These are phyloP conservation scores for Meteorus colon DNA, from an alignment of 2,888 invertebrate genomes.

Conservation along the genomic window DNA sequence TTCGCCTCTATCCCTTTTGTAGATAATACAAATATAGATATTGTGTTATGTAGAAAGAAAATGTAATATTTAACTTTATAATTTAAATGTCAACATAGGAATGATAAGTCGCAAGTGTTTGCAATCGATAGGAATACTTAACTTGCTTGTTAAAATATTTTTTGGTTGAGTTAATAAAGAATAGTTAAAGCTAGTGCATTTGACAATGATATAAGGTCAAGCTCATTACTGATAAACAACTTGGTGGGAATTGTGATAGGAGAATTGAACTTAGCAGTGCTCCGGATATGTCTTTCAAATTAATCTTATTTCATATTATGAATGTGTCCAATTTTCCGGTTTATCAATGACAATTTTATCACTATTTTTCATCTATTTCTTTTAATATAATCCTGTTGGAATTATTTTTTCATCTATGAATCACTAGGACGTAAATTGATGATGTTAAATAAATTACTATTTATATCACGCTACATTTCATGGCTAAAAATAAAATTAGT, in stretches of 20 bases:
- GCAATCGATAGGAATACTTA: too few species aligned
- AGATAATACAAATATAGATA: background rate
- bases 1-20: background rate
- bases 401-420: background rate
- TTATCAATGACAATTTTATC: background rate
- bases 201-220: background rate
- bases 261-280: background rate
- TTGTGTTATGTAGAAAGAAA: background rate
- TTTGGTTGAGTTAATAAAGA: background rate
- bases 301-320: background rate
- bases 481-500: background rate
- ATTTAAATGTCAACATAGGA: background rate
- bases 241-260: background rate
- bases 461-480: background rate
- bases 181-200: background rate
- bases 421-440: background rate
- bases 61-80: background rate
- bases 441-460: background rate
- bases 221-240: background rate
- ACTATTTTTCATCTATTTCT: background rate
- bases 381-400: background rate
- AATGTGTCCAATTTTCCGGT: background rate
- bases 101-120: background rate
- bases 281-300: background rate
- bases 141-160: background rate